phyloP scores from a whole-genome alignment of 2,797 vertebrate species.

The Eulemur rubriventer region DNA sequence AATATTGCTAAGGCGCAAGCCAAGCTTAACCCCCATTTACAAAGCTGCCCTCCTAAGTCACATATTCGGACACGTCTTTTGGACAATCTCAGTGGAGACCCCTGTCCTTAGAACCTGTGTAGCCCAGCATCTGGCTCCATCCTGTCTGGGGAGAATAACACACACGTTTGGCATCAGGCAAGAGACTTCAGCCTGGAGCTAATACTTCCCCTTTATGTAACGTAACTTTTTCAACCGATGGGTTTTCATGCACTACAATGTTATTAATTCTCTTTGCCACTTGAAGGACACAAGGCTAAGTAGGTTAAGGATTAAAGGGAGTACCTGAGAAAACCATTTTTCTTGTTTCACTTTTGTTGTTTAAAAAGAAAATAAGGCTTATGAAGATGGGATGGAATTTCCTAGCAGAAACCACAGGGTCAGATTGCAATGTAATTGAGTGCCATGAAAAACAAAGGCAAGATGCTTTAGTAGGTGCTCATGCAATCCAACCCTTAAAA shows the following conservation, averaged over 20 bases:
- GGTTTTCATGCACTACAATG: not conserved
- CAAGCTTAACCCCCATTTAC: not conserved
- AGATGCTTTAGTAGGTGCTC: not conserved
- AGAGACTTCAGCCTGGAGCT: constrained; percentile 14
- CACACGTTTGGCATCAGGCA: not conserved
- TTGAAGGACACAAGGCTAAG: constrained; percentile 59
- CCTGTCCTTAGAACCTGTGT: not conserved
- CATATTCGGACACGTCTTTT: not conserved
- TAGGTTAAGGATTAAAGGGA: constrained; percentile 70
- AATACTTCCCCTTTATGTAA: constrained; percentile 50
- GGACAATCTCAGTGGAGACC: not conserved
- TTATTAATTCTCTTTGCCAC: constrained; percentile 62
- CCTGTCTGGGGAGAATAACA: not conserved
- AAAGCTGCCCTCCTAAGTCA: not conserved
- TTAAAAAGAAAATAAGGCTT: constrained; percentile 65
- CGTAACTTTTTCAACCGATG: constrained; percentile 48
- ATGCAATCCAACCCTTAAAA: not conserved
- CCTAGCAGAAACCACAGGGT: constrained; percentile 51
- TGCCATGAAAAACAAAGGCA: not conserved
- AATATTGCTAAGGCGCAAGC: not conserved
- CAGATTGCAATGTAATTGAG: not conserved
- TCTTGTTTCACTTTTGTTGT: constrained; percentile 63
- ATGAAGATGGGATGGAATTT: constrained; percentile 54
- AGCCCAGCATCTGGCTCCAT: not conserved
- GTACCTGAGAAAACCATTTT: constrained; percentile 62